Conservation (phyloP, 2,888 invertebrate species). For the Sarcophaga carnaria region DNA sequence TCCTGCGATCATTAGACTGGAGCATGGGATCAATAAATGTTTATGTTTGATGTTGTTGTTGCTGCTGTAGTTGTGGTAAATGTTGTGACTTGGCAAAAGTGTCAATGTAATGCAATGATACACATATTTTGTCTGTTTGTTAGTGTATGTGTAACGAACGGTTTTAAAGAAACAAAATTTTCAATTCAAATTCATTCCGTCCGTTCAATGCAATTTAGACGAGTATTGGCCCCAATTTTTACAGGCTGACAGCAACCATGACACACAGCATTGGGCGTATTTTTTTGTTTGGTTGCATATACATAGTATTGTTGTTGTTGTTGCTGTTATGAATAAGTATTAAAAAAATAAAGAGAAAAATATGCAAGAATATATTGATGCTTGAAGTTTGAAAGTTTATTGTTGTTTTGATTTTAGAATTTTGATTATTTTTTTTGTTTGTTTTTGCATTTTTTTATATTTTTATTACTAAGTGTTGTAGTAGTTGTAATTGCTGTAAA, state of each 20-base stretch:
- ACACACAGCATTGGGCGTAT: slow-evolving; percentile 63
- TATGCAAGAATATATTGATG: slow-evolving; percentile 27
- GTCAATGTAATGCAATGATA: background rate
- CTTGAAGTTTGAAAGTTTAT: slow-evolving; percentile 24
- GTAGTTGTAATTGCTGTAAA: slow-evolving; percentile 6
- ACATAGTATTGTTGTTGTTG: background rate
- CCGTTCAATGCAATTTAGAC: slow-evolving; percentile 26
- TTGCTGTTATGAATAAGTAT: slow-evolving; percentile 46
- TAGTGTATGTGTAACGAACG: background rate
- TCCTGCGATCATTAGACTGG: slow-evolving; percentile 58
- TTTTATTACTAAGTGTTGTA: background rate
- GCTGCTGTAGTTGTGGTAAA: background rate
- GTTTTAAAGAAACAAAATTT: slow-evolving; percentile 23
- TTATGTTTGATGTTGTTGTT: background rate
- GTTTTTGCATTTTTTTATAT: background rate
- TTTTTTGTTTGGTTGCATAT: slow-evolving; percentile 13
- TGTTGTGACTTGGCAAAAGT: background rate
- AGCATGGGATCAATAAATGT: slow-evolving; percentile 6
- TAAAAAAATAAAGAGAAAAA: background rate
- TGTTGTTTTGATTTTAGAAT: slow-evolving; percentile 46
- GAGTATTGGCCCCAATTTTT: slow-evolving; percentile 56
- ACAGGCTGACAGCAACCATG: slow-evolving; percentile 64
- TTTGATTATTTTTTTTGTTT: slow-evolving; percentile 12
- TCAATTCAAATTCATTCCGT: background rate
- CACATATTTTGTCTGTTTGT: background rate